Conservation (phyloP, 2,888 invertebrate genomes). For the Ornithoptera priamus region DNA sequence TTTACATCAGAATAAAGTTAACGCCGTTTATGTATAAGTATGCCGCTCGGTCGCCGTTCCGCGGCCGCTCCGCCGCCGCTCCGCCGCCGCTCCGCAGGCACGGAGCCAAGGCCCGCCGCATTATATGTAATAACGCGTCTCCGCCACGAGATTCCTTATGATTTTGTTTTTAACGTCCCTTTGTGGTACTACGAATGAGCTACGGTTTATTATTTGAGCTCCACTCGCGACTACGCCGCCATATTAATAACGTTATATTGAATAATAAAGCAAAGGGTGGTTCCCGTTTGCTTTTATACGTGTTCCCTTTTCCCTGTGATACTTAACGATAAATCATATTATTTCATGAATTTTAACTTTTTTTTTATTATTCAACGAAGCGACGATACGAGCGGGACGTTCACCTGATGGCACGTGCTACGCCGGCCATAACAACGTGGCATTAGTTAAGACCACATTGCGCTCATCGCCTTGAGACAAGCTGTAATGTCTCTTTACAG, state of each 20-base stretch:
- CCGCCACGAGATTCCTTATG: conserved; percentile 36
- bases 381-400: no score
- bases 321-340: no score
- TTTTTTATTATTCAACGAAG: no score
- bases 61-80: conserved; percentile 36
- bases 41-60: conserved; percentile 50
- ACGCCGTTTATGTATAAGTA: conserved; percentile 57
- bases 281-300: no score
- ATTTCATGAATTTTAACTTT: no score
- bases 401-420: no score
- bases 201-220: conserved; percentile 23
- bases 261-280: conserved; percentile 11
- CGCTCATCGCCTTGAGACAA: no score
- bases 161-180: conserved; percentile 38
- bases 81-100: conserved; percentile 49
- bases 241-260: conserved; percentile 31
- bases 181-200: conserved; percentile 32
- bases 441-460: no score
- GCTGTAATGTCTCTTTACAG: no score
- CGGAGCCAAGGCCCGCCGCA: conserved; percentile 42
- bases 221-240: conserved; percentile 31
- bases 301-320: no score
- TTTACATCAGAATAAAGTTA: conserved; percentile 17
- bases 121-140: conserved; percentile 38
- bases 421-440: no score